Evolutionary conservation across 1,140 invertebrate species (phyloP).

Genomic region (Cyrtorhinus lividipennis): DNA sequence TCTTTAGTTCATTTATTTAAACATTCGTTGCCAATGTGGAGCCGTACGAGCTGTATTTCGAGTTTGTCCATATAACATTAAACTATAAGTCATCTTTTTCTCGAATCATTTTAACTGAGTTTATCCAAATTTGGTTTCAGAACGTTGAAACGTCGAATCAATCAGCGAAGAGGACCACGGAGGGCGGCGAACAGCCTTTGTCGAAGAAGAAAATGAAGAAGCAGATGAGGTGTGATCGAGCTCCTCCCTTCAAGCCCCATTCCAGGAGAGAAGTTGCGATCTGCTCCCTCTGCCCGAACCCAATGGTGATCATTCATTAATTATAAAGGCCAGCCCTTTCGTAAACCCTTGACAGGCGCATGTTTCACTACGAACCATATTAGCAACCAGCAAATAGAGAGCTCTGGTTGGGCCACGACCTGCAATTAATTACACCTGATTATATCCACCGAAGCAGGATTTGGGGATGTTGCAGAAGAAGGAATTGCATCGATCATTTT

Average conservation of each 20-base stretch:
- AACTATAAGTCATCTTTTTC: conserved; percentile 19
- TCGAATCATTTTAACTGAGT: too few relatives aligned
- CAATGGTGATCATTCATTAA: conserved; percentile 46
- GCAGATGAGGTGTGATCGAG: conserved; percentile 45
- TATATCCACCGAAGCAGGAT: too few relatives aligned
- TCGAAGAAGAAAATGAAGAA: conserved; percentile 79
- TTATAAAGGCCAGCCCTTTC: too few relatives aligned
- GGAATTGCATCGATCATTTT: too few relatives aligned
- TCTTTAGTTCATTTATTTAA: too few relatives aligned
- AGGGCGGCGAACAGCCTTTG: conserved; percentile 33
- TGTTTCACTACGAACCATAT: too few relatives aligned
- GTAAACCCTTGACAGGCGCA: too few relatives aligned
- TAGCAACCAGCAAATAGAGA: too few relatives aligned
- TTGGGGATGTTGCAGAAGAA: too few relatives aligned
- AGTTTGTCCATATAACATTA: neutral
- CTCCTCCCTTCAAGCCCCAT: conserved; percentile 42
- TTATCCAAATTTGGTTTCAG: conserved; percentile 23
- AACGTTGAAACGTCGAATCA: conserved; percentile 26
- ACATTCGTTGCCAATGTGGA: too few relatives aligned
- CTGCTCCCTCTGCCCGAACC: conserved; percentile 61
- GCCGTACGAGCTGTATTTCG: conserved; percentile 12
- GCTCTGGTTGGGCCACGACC: too few relatives aligned
- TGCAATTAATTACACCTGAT: too few relatives aligned
- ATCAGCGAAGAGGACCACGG: conserved; percentile 50
- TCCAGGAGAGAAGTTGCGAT: conserved; percentile 46